These are phyloP conservation scores for Desmophyllum pertusum DNA, from an alignment of 92 coral and sea anemone genomes.

Conservation along the genomic window DNA sequence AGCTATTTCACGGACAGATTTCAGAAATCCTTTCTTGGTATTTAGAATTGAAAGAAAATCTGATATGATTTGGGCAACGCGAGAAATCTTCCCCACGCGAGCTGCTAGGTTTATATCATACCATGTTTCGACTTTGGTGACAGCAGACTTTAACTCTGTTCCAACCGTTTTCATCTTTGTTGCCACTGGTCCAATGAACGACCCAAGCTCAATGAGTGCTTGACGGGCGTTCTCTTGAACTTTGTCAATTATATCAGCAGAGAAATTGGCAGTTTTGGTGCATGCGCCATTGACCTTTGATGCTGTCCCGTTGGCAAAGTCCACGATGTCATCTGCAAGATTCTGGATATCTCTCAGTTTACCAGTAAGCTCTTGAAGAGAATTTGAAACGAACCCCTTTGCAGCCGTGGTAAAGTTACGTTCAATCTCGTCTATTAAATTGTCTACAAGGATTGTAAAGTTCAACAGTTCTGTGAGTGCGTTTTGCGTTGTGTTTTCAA, in stretches of 20 bases:
- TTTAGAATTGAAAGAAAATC: slow-evolving; percentile 84
- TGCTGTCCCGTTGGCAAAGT: slow-evolving; percentile 82
- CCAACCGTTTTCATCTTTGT: slow-evolving; percentile 61
- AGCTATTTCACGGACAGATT: slow-evolving; percentile 68
- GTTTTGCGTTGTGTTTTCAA: slow-evolving; percentile 70
- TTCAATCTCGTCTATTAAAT: slow-evolving; percentile 70
- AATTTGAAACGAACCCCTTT: slow-evolving; percentile 61
- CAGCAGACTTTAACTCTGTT: slow-evolving; percentile 68
- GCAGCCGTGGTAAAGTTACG: slow-evolving; percentile 70
- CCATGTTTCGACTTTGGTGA: slow-evolving; percentile 86
- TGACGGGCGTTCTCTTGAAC: slow-evolving; percentile 77
- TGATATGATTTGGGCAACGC: slow-evolving; percentile 69
- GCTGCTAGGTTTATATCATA: slow-evolving; percentile 69
- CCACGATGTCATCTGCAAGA: slow-evolving; percentile 71
- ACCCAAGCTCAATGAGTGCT: slow-evolving; percentile 65
- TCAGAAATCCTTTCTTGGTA: slow-evolving; percentile 75
- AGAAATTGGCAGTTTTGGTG: slow-evolving; percentile 66
- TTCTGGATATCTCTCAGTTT: slow-evolving; percentile 68
- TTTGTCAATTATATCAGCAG: slow-evolving; percentile 77
- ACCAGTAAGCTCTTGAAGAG: slow-evolving; percentile 60
- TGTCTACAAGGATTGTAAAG: slow-evolving; percentile 76
- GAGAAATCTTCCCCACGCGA: slow-evolving; percentile 80
- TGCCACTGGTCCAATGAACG: slow-evolving; percentile 77
- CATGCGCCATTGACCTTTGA: slow-evolving; percentile 77
- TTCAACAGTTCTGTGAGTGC: slow-evolving; percentile 73